Percentiles rank a stretch among this genome's conserved stretches.
These are phyloP conservation scores for Xiphophorus birchmanni DNA, from an alignment of 2,797 vertebrate genomes.

Conservation along the genomic window DNA sequence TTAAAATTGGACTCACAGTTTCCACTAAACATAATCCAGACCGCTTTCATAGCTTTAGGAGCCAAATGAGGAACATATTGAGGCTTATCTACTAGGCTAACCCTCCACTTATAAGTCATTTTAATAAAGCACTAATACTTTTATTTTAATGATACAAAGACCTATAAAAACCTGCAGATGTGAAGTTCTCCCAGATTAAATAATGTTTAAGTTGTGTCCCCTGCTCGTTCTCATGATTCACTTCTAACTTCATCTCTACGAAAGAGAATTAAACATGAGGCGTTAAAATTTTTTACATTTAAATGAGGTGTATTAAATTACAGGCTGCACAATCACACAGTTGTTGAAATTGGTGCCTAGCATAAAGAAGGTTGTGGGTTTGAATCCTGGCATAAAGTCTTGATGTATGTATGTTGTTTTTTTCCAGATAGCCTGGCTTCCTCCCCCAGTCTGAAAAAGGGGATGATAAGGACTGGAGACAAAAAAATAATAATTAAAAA, in stretches of 20 bases:
- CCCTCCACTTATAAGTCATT: slow-evolving; percentile 17
- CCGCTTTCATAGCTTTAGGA: slow-evolving; percentile 22
- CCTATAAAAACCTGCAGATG: slow-evolving; percentile 26
- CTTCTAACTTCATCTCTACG: background rate
- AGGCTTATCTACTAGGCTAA: slow-evolving; percentile 23
- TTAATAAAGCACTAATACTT: slow-evolving; percentile 24
- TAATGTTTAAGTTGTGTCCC: slow-evolving; percentile 15
- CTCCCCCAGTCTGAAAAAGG: background rate
- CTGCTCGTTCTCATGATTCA: slow-evolving; percentile 35
- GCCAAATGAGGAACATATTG: slow-evolving; percentile 29
- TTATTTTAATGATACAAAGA: slow-evolving; percentile 8
- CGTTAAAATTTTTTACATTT: background rate
- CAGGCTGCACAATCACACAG: background rate
- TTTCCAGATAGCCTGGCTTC: background rate
- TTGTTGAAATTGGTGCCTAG: background rate
- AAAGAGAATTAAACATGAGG: background rate
- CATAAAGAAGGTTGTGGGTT: background rate
- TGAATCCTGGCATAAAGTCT: too few species aligned
- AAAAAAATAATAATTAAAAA: too few species aligned
- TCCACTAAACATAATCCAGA: slow-evolving; percentile 47
- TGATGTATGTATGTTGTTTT: background rate
- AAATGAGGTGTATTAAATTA: background rate
- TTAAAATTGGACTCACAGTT: slow-evolving; percentile 55
- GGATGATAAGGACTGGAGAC: background rate
- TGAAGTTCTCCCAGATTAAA: slow-evolving; percentile 27